Base-by-base conservation (phyloP, 1,140 invertebrate species). In the Pseudomyrmex flavicornis region DNA sequence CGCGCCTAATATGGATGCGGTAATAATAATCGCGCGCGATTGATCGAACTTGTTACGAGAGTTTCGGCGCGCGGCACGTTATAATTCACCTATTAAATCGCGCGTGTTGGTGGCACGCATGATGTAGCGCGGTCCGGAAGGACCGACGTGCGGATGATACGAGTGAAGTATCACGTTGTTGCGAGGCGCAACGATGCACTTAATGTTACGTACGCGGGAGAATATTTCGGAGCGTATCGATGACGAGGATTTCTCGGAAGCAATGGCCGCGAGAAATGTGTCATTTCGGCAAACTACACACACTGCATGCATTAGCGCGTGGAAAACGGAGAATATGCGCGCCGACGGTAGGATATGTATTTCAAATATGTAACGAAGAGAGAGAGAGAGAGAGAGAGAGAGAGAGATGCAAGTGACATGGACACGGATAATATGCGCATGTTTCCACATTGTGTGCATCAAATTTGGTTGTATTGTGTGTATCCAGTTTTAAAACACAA, bases 51-150 rank as follows among this genome's bases (percentile, higher is more conserved):
- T 59, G 72, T 74, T 82, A 61, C 44, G 68, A 73, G 58, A 35
- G 35, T 35, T 75, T 82, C 62, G 26, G 35, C 59, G 61, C 70
- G 26, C 70, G 75, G 35, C 59, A 50, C 61, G 26, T 59, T 75
- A 63, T 82, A 74, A 82, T 54, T 75, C 79, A 54, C 50, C n/a
- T 74, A 82, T 82, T 82, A 82, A 72, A 80, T 80, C 76, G 44
- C 50, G 69, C 26, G 70, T 20, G 48, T 54, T 12, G 50, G 61
- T 20, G 44, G 5, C 44, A 79, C 44, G 65, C 65, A 59, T 48
- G 44, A 80, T 80, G 22, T 80, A 70, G 15, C 66, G 26, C 35
- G 9, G 63, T n/a, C 3, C 13, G 76, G 76, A 70, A 46, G 54
- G 65, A 35, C 35, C 35, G 35, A 35, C 35, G 35, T 35, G 12